These are phyloP conservation scores for Seriola dumerili DNA, from an alignment of 2,113 vertebrate genomes.

Conservation along the genomic window DNA sequence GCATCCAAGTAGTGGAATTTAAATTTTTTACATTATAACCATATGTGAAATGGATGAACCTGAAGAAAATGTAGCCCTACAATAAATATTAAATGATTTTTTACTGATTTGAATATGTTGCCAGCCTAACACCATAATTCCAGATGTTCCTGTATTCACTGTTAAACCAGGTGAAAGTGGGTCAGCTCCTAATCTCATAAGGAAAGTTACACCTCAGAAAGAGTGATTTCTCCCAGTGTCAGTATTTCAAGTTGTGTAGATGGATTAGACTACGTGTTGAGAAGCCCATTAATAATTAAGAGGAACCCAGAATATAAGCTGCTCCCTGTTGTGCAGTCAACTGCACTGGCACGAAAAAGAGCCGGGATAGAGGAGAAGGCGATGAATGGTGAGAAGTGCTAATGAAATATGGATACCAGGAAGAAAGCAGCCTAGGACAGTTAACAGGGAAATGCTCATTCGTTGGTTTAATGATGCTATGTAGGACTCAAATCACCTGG, in stretches of 20 bases:
- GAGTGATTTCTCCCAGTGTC: conserved; percentile 49
- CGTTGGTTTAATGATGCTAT: conserved; percentile 52
- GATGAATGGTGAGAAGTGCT: conserved; percentile 71
- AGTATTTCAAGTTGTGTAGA: conserved; percentile 62
- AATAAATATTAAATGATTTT: conserved; percentile 1
- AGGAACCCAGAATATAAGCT: conserved; percentile 73
- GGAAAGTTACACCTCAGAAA: conserved; percentile 48
- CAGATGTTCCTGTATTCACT: background rate
- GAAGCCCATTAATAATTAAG: conserved; percentile 76
- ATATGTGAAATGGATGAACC: background rate
- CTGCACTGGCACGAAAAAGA: conserved; percentile 68
- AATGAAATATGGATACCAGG: conserved; percentile 82
- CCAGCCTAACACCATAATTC: background rate
- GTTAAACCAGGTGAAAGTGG: conserved; percentile 47
- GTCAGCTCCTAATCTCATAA: conserved; percentile 47
- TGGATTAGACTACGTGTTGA: conserved; percentile 68
- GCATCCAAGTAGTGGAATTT: background rate
- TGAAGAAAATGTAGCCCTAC: background rate
- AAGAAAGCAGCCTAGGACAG: conserved; percentile 59
- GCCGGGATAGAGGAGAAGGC: conserved; percentile 52
- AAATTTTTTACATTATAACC: background rate
- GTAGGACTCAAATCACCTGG: background rate
- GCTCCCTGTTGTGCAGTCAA: conserved; percentile 78
- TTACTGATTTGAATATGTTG: conserved; percentile 14
- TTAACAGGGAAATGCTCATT: conserved; percentile 64